Evolutionary conservation across 64 coral and sea anemone genomes (phyloP).

Genomic region (Acropora tenuis): DNA sequence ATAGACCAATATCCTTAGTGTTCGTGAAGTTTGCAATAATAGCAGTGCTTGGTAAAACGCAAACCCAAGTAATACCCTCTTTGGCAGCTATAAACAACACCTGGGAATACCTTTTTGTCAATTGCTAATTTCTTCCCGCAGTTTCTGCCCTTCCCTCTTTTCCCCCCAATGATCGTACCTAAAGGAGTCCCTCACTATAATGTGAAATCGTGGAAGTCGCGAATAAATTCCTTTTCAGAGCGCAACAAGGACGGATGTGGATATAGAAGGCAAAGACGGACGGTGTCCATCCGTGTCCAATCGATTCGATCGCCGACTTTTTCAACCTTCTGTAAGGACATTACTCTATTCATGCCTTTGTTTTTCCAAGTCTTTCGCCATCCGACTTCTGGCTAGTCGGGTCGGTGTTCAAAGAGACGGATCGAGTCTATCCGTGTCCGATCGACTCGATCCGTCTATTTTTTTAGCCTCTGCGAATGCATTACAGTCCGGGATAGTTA

Average conservation of each 20-base stretch:
- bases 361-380: too few species aligned
- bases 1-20: constrained; percentile 34
- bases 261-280: neutral
- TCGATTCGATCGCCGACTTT: too few species aligned
- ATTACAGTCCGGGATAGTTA: neutral
- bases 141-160: neutral
- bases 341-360: too few species aligned
- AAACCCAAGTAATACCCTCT: neutral
- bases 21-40: neutral
- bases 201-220: constrained; percentile 35
- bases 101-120: neutral
- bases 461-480: too few species aligned
- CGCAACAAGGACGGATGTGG: neutral
- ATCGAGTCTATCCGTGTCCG: too few species aligned
- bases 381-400: too few species aligned
- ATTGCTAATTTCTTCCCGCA: constrained; percentile 13
- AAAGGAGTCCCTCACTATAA: constrained; percentile 33
- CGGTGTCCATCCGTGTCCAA: too few species aligned
- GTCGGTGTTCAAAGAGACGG: too few species aligned
- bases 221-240: constrained; percentile 23
- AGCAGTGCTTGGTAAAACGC: neutral
- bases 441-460: too few species aligned
- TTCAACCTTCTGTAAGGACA: too few species aligned
- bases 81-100: neutral
- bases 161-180: neutral